Evolutionary conservation across 2,888 invertebrate genomes (phyloP).

Genomic region (Caenorhabditis doughertyi): DNA sequence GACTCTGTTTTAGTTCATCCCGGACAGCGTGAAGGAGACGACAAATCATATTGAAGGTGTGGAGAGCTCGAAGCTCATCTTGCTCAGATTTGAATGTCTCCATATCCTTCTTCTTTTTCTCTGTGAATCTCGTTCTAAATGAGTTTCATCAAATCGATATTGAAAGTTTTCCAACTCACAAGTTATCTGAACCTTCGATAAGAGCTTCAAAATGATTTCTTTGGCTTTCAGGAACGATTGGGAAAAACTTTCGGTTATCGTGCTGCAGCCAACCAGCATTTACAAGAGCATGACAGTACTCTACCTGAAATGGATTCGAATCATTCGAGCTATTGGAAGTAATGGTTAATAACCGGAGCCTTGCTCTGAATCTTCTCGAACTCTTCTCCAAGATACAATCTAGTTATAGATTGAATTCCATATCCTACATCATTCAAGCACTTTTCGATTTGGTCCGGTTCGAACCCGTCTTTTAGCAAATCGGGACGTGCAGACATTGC

Average conservation of each 20-base stretch:
- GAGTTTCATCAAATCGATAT: background rate
- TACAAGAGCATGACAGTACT: constrained; percentile 1
- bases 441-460: background rate
- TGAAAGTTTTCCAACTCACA: background rate
- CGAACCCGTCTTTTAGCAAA: background rate
- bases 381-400: background rate
- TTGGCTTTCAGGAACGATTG: constrained; percentile 10
- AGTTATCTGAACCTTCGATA: constrained; percentile 5
- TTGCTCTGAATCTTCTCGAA: background rate
- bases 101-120: constrained; percentile 11
- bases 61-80: constrained; percentile 15
- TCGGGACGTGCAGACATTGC: background rate
- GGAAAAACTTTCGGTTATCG: background rate
- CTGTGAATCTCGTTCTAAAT: background rate
- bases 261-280: background rate
- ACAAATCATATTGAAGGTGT: constrained; percentile 43
- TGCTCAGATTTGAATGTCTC: constrained; percentile 8
- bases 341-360: no score
- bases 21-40: constrained; percentile 1
- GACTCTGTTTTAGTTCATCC: background rate
- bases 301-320: constrained; percentile 22
- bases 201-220: background rate
- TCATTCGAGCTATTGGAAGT: background rate
- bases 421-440: background rate
- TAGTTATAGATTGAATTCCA: background rate